Evolutionary conservation across 2,113 vertebrate species (phyloP), one percentile per base, ranked within the genome.

Genomic region (Malurus cyaneus): DNA sequence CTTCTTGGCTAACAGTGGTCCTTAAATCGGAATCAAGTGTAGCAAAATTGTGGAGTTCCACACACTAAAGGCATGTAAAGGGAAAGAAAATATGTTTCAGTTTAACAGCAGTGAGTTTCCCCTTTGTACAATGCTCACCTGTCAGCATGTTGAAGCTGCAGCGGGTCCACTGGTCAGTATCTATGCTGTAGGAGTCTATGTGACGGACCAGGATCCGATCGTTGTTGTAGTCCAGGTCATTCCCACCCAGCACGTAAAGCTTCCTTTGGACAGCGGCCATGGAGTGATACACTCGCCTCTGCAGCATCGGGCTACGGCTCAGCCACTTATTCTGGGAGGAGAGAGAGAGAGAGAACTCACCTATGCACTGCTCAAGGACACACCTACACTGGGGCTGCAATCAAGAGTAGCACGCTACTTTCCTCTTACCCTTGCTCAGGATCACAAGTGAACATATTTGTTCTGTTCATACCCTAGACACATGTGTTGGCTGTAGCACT

Each of bases 191-290:
- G 49, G 98, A 98, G 95, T 99, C 99, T 87, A 99, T 99, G 82
- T 99, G 99, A 14, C 99, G 98, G 46, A 99, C 99, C 70, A 99
- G 98, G 88, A 99, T 98, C 32, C 99, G 98, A 87, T 99, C 99
- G 2, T 99, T 99, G 95, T 99, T 99, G 97, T 99, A 99, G 97
- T 99, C 99, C 31, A 99, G 97, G 94, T 99, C 99, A 17, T 99
- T 99, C 57, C 99, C 99, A 1, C 99, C 99, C 3, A 99, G 95
- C 89, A 99, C 99, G 4, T 99, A 99, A 13, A 99, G 98, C 91
- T 98, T 98, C 94, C 99, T 98, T 65, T 98, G 98, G 77, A 99
- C 98, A 4, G 99, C 98, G 14, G 98, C 99, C 99, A 99, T 99
- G 82, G 99, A 99, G 81, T 99, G 99, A 92, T 99, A 99, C 61